Percentiles rank a stretch among this genome's conserved stretches.
phyloP scores from a whole-genome alignment of 2,797 vertebrate species.

The Myripristis murdjan region DNA sequence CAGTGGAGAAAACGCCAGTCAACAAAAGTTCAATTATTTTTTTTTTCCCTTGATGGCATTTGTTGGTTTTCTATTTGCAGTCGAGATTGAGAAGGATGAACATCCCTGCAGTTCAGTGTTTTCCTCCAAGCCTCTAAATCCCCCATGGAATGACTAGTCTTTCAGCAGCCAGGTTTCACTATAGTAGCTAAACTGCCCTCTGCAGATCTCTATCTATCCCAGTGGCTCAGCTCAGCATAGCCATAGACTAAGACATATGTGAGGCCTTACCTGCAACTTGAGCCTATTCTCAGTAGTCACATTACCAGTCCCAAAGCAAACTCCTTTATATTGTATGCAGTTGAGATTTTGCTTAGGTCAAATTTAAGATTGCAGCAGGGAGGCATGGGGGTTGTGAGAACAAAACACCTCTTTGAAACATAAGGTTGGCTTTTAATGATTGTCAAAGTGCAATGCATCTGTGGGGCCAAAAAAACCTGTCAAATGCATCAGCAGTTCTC shows the following conservation, averaged over 20 bases:
- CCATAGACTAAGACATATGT: constrained; percentile 46
- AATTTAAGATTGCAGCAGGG: constrained; percentile 25
- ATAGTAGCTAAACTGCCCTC: constrained; percentile 38
- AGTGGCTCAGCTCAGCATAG: constrained; percentile 46
- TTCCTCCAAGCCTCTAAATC: constrained; percentile 76
- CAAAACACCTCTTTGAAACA: constrained; percentile 33
- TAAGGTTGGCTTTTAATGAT: not conserved
- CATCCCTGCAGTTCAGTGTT: constrained; percentile 62
- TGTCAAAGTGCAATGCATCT: constrained; percentile 3
- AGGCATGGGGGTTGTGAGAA: constrained; percentile 4
- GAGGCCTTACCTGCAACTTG: constrained; percentile 66
- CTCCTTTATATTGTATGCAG: constrained; percentile 38
- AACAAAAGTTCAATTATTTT: too few relatives aligned
- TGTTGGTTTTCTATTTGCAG: constrained; percentile 26
- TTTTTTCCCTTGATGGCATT: constrained; percentile 23
- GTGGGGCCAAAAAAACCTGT: not conserved
- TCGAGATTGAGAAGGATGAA: constrained; percentile 37
- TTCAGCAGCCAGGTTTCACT: constrained; percentile 72
- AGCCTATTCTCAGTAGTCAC: constrained; percentile 46
- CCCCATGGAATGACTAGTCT: constrained; percentile 78
- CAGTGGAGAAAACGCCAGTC: not conserved
- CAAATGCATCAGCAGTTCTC: constrained; percentile 17
- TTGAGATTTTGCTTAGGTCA: constrained; percentile 54
- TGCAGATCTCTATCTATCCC: constrained; percentile 74
- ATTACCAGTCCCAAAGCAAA: constrained; percentile 53